These are phyloP conservation scores for Agrochola macilenta DNA, from an alignment of 2,888 invertebrate species.

Conservation along the genomic window DNA sequence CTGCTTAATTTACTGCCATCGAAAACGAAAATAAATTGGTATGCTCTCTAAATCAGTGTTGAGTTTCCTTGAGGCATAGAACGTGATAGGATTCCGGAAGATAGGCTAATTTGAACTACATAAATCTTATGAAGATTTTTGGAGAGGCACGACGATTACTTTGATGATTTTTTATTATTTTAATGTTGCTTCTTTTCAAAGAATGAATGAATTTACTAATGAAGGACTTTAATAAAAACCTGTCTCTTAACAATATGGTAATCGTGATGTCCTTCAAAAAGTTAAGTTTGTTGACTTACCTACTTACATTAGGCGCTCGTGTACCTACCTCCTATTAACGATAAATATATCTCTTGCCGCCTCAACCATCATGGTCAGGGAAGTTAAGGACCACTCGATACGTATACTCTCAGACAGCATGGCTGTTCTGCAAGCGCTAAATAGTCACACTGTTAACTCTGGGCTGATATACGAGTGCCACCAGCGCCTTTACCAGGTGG, in stretches of 20 bases:
- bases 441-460: no score
- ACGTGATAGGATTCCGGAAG: slow-evolving; percentile 23
- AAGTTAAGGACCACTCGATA: no score
- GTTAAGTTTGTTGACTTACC: background rate
- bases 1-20: slow-evolving; percentile 63
- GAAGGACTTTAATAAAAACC: background rate
- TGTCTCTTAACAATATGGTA: background rate
- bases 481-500: no score
- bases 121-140: slow-evolving; percentile 25
- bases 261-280: background rate
- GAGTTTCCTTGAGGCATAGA: slow-evolving; percentile 24
- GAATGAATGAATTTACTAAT: background rate
- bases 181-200: background rate
- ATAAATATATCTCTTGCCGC: no score
- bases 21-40: slow-evolving; percentile 62
- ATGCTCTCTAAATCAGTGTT: slow-evolving; percentile 67
- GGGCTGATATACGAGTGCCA: no score
- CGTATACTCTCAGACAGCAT: no score
- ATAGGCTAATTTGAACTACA: slow-evolving; percentile 24
- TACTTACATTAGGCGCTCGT: background rate
- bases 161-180: background rate
- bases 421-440: no score
- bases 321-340: background rate
- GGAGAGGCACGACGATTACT: background rate
- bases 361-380: no score